Evolutionary conservation across 1,140 invertebrate genomes (phyloP).

Genomic region (Lepidurus apus): DNA sequence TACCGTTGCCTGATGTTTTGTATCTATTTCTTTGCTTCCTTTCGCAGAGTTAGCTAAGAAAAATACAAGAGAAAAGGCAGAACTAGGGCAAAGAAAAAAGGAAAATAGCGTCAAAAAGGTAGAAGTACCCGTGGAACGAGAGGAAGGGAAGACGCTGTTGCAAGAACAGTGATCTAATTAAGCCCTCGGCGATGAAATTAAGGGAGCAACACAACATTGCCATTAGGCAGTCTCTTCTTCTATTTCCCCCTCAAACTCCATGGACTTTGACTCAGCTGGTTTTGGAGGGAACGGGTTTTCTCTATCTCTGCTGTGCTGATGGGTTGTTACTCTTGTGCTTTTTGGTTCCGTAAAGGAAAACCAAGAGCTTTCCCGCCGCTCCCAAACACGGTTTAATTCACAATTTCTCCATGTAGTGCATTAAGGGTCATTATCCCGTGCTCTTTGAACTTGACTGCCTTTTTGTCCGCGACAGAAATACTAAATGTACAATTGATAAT

Average conservation of each 20-base stretch:
- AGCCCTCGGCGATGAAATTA: background rate
- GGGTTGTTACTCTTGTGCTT: too few species aligned
- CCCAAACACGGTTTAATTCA: too few species aligned
- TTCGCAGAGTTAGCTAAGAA: too few species aligned
- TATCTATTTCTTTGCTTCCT: too few species aligned
- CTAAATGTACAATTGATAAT: too few species aligned
- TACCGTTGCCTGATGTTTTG: too few species aligned
- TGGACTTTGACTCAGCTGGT: background rate
- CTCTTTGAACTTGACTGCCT: too few species aligned
- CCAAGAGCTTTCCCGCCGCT: too few species aligned
- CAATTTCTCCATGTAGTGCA: too few species aligned
- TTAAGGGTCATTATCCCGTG: too few species aligned
- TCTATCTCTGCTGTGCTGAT: background rate
- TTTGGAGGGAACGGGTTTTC: background rate
- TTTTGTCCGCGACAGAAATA: too few species aligned
- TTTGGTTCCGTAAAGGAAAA: too few species aligned
- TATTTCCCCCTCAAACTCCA: background rate
- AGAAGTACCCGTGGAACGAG: background rate
- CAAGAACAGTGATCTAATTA: slow-evolving; percentile 16
- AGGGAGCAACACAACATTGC: slow-evolving; percentile 21
- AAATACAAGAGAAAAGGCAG: background rate
- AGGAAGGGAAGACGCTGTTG: slow-evolving; percentile 5
- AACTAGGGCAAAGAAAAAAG: background rate
- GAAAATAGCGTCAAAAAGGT: background rate
- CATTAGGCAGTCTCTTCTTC: slow-evolving; percentile 13